phyloP scores from a whole-genome alignment of 1,140 invertebrate genomes.

The Nylanderia fulva region DNA sequence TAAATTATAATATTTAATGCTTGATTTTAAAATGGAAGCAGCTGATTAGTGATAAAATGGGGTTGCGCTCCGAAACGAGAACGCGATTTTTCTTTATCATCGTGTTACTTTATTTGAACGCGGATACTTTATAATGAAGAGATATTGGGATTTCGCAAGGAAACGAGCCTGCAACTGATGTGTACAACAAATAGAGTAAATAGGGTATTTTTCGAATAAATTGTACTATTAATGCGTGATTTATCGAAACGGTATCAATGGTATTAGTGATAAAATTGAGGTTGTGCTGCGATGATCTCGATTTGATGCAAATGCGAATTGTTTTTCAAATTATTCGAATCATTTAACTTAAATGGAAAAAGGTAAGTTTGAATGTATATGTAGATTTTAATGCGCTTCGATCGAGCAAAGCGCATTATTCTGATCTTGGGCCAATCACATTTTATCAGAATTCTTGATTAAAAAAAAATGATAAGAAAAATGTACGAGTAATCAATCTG shows the following conservation, averaged over 20 bases:
- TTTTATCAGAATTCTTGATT: conserved; percentile 10
- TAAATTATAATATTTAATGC: no score
- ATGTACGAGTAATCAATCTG: background rate
- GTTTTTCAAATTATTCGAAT: background rate
- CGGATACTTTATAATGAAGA: no score
- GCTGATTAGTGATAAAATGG: no score
- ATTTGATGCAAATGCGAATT: background rate
- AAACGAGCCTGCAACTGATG: no score
- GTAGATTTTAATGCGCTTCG: background rate
- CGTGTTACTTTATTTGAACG: background rate
- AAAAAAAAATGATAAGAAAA: background rate
- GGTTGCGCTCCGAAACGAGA: no score
- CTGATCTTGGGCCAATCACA: background rate
- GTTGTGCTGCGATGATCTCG: background rate
- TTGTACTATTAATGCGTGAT: no score
- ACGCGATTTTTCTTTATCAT: background rate
- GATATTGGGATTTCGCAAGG: no score
- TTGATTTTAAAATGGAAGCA: no score
- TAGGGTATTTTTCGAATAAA: no score
- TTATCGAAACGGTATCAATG: no score
- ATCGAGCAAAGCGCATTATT: background rate
- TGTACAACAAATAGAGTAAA: no score
- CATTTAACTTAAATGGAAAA: background rate
- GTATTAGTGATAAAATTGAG: no score
- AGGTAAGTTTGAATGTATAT: background rate